Evolutionary conservation across 2,797 vertebrate species (phyloP).

Genomic region (Esox lucius): DNA sequence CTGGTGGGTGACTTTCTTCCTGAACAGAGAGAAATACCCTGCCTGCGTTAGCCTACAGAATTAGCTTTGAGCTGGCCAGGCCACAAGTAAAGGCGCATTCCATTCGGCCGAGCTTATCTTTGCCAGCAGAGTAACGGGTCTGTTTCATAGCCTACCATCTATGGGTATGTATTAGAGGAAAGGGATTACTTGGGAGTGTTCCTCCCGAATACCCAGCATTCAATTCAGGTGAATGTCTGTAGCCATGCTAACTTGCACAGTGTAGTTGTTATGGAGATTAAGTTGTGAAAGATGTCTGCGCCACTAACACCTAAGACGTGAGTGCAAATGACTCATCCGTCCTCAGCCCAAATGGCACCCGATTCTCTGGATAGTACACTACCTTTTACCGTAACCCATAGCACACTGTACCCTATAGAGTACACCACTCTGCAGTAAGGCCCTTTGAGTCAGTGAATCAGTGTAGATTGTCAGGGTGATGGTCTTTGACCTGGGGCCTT

Average conservation of each 20-base stretch:
- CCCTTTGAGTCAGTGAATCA: not conserved
- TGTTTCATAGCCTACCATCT: conserved; percentile 40
- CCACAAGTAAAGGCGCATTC: not conserved
- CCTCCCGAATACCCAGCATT: not conserved
- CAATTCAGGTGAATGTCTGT: not conserved
- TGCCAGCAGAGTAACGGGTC: not conserved
- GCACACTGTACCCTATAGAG: not conserved
- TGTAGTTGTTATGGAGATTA: not conserved
- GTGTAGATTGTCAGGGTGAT: not conserved
- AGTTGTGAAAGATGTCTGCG: not conserved
- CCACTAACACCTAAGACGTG: not conserved
- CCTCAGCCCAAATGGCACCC: not conserved
- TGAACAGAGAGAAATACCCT: conserved; percentile 12
- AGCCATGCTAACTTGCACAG: not conserved
- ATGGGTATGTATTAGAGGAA: conserved; percentile 30
- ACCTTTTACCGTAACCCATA: not conserved
- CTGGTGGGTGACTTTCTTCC: not conserved
- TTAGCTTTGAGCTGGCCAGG: not conserved
- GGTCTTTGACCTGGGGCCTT: not conserved
- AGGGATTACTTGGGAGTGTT: conserved; percentile 8
- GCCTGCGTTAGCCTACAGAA: not conserved
- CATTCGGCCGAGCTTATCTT: not conserved
- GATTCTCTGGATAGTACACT: not conserved
- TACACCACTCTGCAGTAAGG: not conserved
- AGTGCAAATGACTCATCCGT: not conserved